A percentile compares a stretch with the other conserved stretches of the same genome.
Evolutionary conservation across 2,797 vertebrate genomes (phyloP).

Genomic region (Bothrops alternatus): DNA sequence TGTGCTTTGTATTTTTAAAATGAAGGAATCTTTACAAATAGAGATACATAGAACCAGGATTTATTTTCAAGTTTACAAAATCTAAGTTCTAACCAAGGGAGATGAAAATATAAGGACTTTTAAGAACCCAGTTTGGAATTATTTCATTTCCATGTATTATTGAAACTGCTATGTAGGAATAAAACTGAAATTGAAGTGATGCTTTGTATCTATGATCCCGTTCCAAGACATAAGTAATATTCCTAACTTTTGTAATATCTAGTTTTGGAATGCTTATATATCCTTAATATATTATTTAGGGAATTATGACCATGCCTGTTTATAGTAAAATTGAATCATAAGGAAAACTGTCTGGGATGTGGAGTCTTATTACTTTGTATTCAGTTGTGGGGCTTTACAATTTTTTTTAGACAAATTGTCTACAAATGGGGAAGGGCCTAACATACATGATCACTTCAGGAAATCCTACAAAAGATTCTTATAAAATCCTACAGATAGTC

Average conservation of each 20-base stretch:
- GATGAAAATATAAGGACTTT: neutral
- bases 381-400: neutral
- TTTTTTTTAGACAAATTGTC: neutral
- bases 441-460: neutral
- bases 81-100: neutral
- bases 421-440: neutral
- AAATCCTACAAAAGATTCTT: neutral
- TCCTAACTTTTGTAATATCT: neutral
- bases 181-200: neutral
- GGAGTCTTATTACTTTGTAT: neutral
- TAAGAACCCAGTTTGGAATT: neutral
- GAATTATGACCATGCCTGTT: neutral
- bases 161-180: neutral
- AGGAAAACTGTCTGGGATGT: neutral
- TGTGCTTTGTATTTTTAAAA: neutral
- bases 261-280: neutral
- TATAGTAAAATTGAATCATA: neutral
- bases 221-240: neutral
- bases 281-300: neutral
- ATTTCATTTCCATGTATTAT: neutral
- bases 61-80: neutral
- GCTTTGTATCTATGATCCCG: too few species aligned
- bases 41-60: neutral
- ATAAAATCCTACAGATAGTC: neutral
- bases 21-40: neutral